A percentile compares a stretch with the other conserved stretches of the same genome.
Conservation (phyloP, 2,888 invertebrate species). For the Copidosoma aretas region DNA sequence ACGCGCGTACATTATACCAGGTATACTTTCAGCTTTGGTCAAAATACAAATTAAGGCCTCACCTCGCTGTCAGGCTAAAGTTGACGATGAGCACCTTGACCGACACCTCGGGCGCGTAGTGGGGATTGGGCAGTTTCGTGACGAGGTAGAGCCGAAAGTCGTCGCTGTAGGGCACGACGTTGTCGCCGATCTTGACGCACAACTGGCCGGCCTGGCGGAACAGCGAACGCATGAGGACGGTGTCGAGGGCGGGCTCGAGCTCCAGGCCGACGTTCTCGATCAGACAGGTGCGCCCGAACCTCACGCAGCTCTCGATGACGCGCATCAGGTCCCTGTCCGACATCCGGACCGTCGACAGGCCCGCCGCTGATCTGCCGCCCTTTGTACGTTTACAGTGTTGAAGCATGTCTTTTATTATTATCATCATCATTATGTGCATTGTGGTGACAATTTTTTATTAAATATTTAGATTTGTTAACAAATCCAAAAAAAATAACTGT, state of each 20-base stretch:
- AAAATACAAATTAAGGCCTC: too few species aligned
- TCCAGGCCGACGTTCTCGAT: conserved; percentile 87
- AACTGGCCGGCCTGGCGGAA: conserved; percentile 79
- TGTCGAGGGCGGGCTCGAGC: conserved; percentile 85
- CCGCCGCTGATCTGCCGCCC: conserved; percentile 50
- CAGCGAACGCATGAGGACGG: conserved; percentile 79
- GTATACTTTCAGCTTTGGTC: too few species aligned
- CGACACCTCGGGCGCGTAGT: conserved; percentile 85
- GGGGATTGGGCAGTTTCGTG: conserved; percentile 87
- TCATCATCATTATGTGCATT: neutral
- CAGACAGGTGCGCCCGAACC: conserved; percentile 77
- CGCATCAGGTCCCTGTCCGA: conserved; percentile 75
- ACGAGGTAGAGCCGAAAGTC: conserved; percentile 87
- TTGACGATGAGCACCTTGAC: conserved; percentile 87
- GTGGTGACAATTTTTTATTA: neutral
- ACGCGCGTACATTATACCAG: too few species aligned
- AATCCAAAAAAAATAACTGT: too few species aligned
- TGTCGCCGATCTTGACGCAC: conserved; percentile 85
- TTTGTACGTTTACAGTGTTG: too few species aligned
- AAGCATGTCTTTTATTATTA: too few species aligned
- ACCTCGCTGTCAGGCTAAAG: conserved; percentile 86
- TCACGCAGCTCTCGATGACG: conserved; percentile 71
- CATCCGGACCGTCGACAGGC: conserved; percentile 74
- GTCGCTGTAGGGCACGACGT: conserved; percentile 78
- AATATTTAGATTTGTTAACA: too few species aligned